Evolutionary conservation across 2,888 invertebrate species (phyloP).

Genomic region (Drosophila siamana): DNA sequence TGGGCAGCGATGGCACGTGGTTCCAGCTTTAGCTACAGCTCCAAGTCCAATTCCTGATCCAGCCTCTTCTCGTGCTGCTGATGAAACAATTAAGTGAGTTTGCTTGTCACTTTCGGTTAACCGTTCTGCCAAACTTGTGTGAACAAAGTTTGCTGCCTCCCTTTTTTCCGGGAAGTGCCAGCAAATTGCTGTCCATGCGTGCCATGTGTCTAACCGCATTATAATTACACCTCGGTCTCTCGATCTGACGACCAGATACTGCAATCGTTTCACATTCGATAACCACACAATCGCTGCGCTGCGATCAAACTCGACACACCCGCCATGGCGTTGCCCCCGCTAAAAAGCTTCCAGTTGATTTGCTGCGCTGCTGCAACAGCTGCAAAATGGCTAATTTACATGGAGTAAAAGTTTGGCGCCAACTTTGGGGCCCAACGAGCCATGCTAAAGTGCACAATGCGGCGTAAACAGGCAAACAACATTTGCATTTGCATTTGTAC

Average conservation of each 20-base stretch:
- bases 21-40: too few relatives aligned
- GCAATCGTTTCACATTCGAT: background rate
- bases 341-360: slow-evolving; percentile 33
- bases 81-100: slow-evolving; percentile 70
- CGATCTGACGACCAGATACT: background rate
- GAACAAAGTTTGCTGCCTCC: too few relatives aligned
- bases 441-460: slow-evolving; percentile 55
- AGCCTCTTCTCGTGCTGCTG: too few relatives aligned
- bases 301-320: background rate
- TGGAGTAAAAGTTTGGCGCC: slow-evolving; percentile 39
- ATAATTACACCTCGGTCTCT: slow-evolving; percentile 7
- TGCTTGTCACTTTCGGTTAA: slow-evolving; percentile 55
- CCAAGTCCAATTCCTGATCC: too few relatives aligned
- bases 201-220: slow-evolving; percentile 6
- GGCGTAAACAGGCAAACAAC: slow-evolving; percentile 50
- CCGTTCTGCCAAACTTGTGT: slow-evolving; percentile 42
- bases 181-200: slow-evolving; percentile 1
- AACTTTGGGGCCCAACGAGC: slow-evolving; percentile 41
- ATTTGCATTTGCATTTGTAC: slow-evolving; percentile 42
- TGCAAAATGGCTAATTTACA: slow-evolving; percentile 39
- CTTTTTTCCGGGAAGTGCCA: background rate
- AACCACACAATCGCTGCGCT: background rate
- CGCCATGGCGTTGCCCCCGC: too few relatives aligned
- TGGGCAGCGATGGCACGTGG: slow-evolving; percentile 1
- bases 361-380: too few relatives aligned